A percentile compares a stretch with the other conserved stretches of the same genome.
These are phyloP conservation scores for Habrosyne pyritoides DNA, from an alignment of 2,888 invertebrate species.

Conservation along the genomic window DNA sequence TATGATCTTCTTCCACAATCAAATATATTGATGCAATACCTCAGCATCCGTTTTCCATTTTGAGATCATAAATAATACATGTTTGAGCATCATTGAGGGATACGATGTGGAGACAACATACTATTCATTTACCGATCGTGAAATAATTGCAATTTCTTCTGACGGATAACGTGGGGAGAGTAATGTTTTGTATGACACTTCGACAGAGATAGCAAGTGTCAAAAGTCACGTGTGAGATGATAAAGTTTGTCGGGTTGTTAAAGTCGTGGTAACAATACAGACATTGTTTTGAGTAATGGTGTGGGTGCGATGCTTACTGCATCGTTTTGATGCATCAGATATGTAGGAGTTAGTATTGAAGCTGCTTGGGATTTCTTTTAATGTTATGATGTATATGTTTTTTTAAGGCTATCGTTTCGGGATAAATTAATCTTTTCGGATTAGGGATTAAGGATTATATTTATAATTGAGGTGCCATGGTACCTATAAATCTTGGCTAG, in stretches of 20 bases:
- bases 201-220: conserved; percentile 54
- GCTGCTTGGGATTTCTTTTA: background rate
- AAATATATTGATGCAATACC: too few relatives aligned
- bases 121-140: conserved; percentile 39
- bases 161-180: conserved; percentile 38
- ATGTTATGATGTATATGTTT: background rate
- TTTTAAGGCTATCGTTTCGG: too few relatives aligned
- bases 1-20: too few relatives aligned
- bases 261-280: conserved; percentile 33
- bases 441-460: too few relatives aligned
- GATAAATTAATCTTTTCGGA: too few relatives aligned
- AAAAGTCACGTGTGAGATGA: conserved; percentile 54
- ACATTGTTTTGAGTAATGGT: background rate
- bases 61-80: background rate
- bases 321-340: background rate
- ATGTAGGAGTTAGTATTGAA: background rate
- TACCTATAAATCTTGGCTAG: too few relatives aligned
- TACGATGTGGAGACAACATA: conserved; percentile 24
- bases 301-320: background rate
- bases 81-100: background rate
- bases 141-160: conserved; percentile 58
- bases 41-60: background rate
- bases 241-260: conserved; percentile 37
- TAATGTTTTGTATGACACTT: conserved; percentile 69
- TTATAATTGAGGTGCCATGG: too few relatives aligned